phyloP scores from a whole-genome alignment of 2,113 vertebrate species.

The Onychorhynchus coronatus region DNA sequence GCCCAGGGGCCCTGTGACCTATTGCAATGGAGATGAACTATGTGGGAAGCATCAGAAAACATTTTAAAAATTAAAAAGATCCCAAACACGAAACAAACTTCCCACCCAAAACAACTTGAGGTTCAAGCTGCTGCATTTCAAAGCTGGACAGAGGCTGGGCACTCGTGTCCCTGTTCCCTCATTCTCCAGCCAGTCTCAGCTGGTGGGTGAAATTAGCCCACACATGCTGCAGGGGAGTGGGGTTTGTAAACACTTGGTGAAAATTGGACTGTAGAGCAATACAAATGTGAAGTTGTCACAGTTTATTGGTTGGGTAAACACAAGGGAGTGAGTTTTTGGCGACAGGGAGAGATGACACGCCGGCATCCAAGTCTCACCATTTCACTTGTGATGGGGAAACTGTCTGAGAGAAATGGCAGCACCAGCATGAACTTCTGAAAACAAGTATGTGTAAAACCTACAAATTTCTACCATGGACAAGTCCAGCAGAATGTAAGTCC shows the following conservation, averaged over 20 bases:
- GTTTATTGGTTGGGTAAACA: background rate
- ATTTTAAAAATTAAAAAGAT: background rate
- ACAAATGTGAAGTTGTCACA: background rate
- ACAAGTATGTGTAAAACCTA: background rate
- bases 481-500: background rate
- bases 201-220: background rate
- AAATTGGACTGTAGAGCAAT: background rate
- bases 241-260: too few species aligned
- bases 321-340: background rate
- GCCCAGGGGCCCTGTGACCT: fast-evolving
- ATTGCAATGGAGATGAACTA: background rate
- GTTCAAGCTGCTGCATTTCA: background rate
- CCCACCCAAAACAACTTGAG: background rate
- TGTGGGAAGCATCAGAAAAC: background rate
- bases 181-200: background rate
- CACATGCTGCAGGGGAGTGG: too few species aligned
- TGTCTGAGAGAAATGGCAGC: background rate
- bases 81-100: background rate
- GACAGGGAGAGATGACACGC: background rate
- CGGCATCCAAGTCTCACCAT: background rate
- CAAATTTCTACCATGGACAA: background rate
- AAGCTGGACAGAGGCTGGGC: background rate
- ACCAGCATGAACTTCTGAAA: background rate
- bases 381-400: background rate
- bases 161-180: fast-evolving